Base-by-base conservation (phyloP, 2,113 vertebrate genomes). In the Eidolon helvum region DNA sequence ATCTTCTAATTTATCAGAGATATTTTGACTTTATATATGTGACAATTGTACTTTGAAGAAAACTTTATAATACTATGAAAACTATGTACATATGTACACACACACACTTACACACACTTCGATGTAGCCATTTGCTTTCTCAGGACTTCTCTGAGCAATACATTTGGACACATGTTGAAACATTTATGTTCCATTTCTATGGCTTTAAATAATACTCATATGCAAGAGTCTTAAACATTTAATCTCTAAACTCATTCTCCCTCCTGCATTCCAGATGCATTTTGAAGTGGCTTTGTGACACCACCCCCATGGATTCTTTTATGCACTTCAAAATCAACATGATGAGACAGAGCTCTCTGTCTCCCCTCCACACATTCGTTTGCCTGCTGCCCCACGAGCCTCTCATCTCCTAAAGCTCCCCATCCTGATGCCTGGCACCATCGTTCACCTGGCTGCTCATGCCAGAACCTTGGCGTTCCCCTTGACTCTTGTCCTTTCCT, bases 351-450 rank as follows among this genome's bases (percentile, higher is more conserved):
- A 87, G 35, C 33, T 40, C 33, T 65, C 18, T 79, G 0, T 26
- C 10, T 10, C 1, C 0, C 5, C 0, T 10, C 55, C 2, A 1
- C 63, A 19, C 19, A 24, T 3, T 16, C 16, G 10, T 18, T 15
- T 0, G 0, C 26, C 8, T n/a, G 69, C 63, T 18, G 28, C 57
- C 48, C 24, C 0, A 0, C 0, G 2, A 63, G 33, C 38, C 35
- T 50, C 0, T n/a, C 26, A 1, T 55, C 45, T 8, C 65, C 48
- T 10, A 0, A 1, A 4, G 7, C 2, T 7, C 15, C 15, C 19
- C 15, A 0, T 33, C n/a, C 8, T 55, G 28, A 43, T 30, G 14
- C 35, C 22, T n/a, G 19, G 8, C 33, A 35, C 35, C 33, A 1
- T 50, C 5, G 0, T 57, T 43, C 22, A 2, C 21, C 10, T 45